These are phyloP conservation scores for Sinocyclocheilus rhinocerous DNA, from an alignment of 2,113 vertebrate species.

Conservation along the genomic window DNA sequence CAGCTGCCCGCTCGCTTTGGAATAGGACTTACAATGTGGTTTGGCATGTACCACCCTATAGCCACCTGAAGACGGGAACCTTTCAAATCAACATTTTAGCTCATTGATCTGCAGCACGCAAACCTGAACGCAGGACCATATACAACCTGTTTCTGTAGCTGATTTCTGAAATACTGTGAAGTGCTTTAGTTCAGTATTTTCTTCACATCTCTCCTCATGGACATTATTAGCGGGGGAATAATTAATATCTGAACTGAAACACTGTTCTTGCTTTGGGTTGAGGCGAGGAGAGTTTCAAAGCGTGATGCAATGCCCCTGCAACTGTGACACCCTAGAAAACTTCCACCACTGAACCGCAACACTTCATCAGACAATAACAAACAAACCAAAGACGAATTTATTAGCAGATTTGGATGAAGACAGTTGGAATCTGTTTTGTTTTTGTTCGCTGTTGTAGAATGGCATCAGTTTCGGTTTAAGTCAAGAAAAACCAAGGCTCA, in stretches of 20 bases:
- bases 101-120: not conserved
- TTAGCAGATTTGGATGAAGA: not conserved
- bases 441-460: not conserved
- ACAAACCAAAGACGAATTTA: not conserved
- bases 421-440: not conserved
- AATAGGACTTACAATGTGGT: not conserved
- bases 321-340: constrained; percentile 25
- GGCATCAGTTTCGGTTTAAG: not conserved
- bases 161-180: not conserved
- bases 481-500: not conserved
- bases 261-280: constrained; percentile 48
- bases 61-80: not conserved
- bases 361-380: constrained; percentile 30
- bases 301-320: constrained; percentile 55
- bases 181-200: constrained; percentile 9
- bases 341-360: not conserved
- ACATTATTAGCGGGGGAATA: constrained; percentile 40
- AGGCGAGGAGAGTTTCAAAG: constrained; percentile 50
- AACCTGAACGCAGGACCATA: not conserved
- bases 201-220: constrained; percentile 31
- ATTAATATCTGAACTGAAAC: constrained; percentile 47
- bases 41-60: not conserved
- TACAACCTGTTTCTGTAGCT: not conserved
- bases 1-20: not conserved
- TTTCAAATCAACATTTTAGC: not conserved